Percentiles rank a stretch among this genome's conserved stretches.
Conservation (phyloP, 2,113 vertebrate species). For the Dicentrarchus labrax region DNA sequence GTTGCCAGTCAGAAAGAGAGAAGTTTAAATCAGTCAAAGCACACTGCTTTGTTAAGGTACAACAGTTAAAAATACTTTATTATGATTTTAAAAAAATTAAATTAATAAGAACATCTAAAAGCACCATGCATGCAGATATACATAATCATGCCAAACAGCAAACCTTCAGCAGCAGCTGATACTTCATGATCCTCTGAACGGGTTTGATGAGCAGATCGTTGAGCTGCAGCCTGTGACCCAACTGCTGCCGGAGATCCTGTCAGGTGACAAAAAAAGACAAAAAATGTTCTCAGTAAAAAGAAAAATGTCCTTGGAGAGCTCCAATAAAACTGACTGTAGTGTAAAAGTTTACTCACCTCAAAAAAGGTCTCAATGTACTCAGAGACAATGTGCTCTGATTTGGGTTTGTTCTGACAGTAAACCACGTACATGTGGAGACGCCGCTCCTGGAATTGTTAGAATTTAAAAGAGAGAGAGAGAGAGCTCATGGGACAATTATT, state of each 20-base stretch:
- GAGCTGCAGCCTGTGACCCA: constrained; percentile 92
- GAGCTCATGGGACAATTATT: constrained; percentile 1
- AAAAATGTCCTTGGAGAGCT: background rate
- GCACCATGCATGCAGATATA: background rate
- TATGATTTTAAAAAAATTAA: background rate
- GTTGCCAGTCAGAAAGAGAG: constrained; percentile 30
- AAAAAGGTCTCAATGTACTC: constrained; percentile 93
- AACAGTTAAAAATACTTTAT: background rate
- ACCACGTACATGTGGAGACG: constrained; percentile 95
- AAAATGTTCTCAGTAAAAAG: background rate
- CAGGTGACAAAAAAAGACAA: background rate
- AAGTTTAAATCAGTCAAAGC: background rate
- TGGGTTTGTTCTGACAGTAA: constrained; percentile 96
- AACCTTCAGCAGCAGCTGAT: constrained; percentile 92
- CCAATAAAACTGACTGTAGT: background rate
- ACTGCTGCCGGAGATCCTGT: constrained; percentile 90
- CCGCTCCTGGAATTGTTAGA: constrained; percentile 85
- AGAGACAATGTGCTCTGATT: constrained; percentile 92
- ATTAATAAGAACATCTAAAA: background rate
- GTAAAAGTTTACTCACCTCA: constrained; percentile 85
- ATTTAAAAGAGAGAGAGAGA: constrained; percentile 17
- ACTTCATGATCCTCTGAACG: constrained; percentile 95
- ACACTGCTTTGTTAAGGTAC: background rate
- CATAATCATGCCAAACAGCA: background rate
- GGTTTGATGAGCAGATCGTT: constrained; percentile 94